These are phyloP conservation scores for Argyrosomus regius DNA, from an alignment of 2,797 vertebrate species.

Conservation along the genomic window DNA sequence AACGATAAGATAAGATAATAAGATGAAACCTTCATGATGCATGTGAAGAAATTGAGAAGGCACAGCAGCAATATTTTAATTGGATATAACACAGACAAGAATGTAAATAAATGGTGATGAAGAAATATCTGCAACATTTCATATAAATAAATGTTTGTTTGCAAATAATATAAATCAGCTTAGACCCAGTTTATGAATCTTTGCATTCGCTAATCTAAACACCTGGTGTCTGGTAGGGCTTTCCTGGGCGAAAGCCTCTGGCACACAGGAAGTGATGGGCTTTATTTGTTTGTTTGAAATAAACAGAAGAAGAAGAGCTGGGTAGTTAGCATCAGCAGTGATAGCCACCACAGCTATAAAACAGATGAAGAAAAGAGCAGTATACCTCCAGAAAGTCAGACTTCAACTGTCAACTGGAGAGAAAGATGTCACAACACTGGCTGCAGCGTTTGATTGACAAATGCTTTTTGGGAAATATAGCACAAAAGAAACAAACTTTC, in stretches of 20 bases:
- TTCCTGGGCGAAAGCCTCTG: constrained; percentile 61
- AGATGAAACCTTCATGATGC: constrained; percentile 3
- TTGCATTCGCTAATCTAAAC: constrained; percentile 74
- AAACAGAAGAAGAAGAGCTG: constrained; percentile 40
- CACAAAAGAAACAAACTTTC: constrained; percentile 1
- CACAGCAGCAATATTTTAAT: constrained; percentile 12
- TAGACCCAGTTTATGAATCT: constrained; percentile 72
- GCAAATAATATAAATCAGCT: constrained; percentile 68
- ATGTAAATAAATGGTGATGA: constrained; percentile 23
- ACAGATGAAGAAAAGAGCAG: constrained; percentile 4
- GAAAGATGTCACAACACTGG: background rate
- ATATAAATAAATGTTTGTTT: constrained; percentile 67
- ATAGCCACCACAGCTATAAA: constrained; percentile 9
- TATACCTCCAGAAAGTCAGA: background rate
- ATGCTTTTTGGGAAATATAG: constrained; percentile 3
- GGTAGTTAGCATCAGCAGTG: constrained; percentile 28
- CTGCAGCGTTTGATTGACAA: constrained; percentile 41
- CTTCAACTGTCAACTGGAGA: background rate
- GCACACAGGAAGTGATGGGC: constrained; percentile 58
- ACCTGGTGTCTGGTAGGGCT: constrained; percentile 70
- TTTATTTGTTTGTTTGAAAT: constrained; percentile 63
- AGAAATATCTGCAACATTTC: constrained; percentile 63
- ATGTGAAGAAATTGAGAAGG: background rate
- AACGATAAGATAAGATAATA: background rate
- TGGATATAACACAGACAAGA: constrained; percentile 22